A percentile compares a stretch with the other conserved stretches of the same genome.
Conservation (phyloP, 2,888 invertebrate species). For the Phlogophora meticulosa region DNA sequence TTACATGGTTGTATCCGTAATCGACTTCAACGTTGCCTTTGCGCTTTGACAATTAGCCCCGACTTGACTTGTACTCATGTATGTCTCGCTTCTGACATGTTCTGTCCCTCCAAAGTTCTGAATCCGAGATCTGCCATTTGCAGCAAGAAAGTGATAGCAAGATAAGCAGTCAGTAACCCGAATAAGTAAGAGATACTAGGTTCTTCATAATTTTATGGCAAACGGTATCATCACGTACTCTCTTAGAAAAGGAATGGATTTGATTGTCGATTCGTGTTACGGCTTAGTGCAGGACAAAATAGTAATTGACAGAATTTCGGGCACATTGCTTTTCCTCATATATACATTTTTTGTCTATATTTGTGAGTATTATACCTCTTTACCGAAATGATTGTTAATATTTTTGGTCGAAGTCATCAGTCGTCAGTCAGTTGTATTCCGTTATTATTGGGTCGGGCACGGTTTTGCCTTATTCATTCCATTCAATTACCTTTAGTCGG, state of each 20-base stretch:
- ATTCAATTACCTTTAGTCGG: slow-evolving; percentile 61
- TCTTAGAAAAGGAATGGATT: not conserved
- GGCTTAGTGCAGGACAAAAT: not conserved
- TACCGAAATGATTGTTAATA: slow-evolving; percentile 14
- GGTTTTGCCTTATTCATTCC: slow-evolving; percentile 52
- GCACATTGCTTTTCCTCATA: not conserved
- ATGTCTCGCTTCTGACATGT: not conserved
- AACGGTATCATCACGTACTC: not conserved
- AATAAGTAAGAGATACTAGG: slow-evolving; percentile 1
- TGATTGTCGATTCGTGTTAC: not conserved
- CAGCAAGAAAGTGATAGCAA: not conserved
- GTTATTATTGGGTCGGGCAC: slow-evolving; percentile 40
- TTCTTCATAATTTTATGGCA: not conserved
- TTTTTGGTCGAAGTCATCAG: slow-evolving; percentile 23
- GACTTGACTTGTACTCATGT: not conserved
- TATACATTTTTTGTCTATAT: not conserved
- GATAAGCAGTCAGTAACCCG: not conserved
- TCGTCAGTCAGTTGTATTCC: slow-evolving; percentile 27
- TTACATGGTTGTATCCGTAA: not conserved
- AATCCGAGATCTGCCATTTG: not conserved
- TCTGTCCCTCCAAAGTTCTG: not conserved
- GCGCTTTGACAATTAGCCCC: not conserved
- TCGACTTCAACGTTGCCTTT: not conserved
- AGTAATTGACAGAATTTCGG: not conserved
- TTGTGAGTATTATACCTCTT: not conserved